Evolutionary conservation across 2,888 invertebrate species (phyloP).

Genomic region (Pilophorus perplexus): DNA sequence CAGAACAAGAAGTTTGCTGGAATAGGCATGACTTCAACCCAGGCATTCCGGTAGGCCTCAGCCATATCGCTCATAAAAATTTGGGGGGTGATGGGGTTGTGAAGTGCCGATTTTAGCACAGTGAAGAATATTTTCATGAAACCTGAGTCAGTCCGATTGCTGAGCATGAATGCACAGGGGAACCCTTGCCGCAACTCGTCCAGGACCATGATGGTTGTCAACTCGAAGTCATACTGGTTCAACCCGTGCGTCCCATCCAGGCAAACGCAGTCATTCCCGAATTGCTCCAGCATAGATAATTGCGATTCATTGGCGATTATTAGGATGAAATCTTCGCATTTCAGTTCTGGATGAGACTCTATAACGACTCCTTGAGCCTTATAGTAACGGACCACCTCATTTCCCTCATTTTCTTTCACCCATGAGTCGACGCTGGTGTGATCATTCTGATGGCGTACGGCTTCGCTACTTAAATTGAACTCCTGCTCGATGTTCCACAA

Average conservation of each 20-base stretch:
- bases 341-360: neutral
- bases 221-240: conserved; percentile 5
- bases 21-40: too few relatives aligned
- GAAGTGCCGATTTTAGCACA: too few relatives aligned
- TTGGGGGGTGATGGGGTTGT: too few relatives aligned
- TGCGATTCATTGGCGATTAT: neutral
- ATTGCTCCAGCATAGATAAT: neutral
- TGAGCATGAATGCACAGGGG: conserved; percentile 21
- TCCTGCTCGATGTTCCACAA: conserved; percentile 12
- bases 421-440: neutral
- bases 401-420: too few relatives aligned
- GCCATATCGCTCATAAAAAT: too few relatives aligned
- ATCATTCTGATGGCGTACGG: neutral
- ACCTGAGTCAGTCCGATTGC: conserved; percentile 16
- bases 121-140: neutral
- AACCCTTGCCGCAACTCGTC: conserved; percentile 5
- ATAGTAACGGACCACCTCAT: too few relatives aligned
- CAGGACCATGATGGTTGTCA: neutral
- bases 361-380: too few relatives aligned
- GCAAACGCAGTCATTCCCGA: conserved; percentile 10
- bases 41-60: too few relatives aligned
- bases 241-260: conserved; percentile 10
- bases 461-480: neutral
- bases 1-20: neutral
- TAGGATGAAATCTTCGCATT: conserved; percentile 8